Conservation (phyloP, 2,797 vertebrate genomes). For the Alauda arvensis region DNA sequence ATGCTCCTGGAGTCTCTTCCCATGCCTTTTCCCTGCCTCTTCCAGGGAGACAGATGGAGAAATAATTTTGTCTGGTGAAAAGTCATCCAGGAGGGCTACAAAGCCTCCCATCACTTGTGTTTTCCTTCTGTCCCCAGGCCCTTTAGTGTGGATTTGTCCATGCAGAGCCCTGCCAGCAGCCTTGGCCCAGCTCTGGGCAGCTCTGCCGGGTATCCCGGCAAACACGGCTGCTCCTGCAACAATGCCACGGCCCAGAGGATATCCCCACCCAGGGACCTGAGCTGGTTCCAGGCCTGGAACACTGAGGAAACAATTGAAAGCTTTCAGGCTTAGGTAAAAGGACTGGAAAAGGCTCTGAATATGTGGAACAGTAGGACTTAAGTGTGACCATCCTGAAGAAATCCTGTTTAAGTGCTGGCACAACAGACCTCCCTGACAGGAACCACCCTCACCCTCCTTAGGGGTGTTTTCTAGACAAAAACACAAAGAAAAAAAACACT, state of each 20-base stretch:
- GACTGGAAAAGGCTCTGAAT: conserved; percentile 21
- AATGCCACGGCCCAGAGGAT: conserved; percentile 5
- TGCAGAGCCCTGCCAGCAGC: background rate
- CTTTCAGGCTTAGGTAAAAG: conserved; percentile 35
- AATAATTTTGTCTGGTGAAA: background rate
- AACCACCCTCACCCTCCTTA: background rate
- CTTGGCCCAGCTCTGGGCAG: background rate
- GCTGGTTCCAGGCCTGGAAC: conserved; percentile 32
- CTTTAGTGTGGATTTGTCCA: background rate
- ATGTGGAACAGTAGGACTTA: background rate
- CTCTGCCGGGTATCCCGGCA: background rate
- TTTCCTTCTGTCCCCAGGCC: background rate
- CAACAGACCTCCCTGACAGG: background rate
- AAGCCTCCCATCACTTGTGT: background rate
- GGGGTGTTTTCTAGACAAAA: conserved; percentile 8
- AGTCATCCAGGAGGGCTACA: background rate
- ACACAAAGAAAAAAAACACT: background rate
- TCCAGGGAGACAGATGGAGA: background rate
- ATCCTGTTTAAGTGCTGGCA: conserved; percentile 23
- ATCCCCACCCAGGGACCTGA: conserved; percentile 36
- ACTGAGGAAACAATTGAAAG: conserved; percentile 32
- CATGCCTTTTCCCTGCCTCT: background rate
- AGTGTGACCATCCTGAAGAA: conserved; percentile 42
- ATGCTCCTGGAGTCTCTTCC: background rate
- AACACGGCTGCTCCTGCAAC: background rate